Conservation (phyloP, 2,888 invertebrate genomes). For the Troglohyphantes excavatus region DNA sequence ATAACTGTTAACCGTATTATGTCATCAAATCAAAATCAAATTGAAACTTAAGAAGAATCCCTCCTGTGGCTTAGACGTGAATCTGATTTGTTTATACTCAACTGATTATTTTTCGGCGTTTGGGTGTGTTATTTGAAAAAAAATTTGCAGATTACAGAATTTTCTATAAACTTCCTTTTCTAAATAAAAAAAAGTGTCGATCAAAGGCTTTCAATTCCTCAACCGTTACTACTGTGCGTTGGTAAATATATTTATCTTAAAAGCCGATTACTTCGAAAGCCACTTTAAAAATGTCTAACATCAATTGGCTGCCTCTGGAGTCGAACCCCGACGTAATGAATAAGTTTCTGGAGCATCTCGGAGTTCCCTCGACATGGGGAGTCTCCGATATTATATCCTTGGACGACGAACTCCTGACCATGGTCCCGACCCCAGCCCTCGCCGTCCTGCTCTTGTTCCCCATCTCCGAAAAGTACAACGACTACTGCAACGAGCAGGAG, state of each 20-base stretch:
- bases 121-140: no score
- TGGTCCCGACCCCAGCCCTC: conserved; percentile 92
- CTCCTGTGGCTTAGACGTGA: no score
- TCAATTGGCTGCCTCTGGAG: conserved; percentile 51
- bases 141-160: no score
- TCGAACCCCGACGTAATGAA: conserved; percentile 55
- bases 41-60: no score
- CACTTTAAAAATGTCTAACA: conserved; percentile 19
- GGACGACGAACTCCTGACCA: conserved; percentile 92
- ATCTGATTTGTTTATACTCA: no score
- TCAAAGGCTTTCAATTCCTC: background rate
- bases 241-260: background rate
- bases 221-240: background rate
- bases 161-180: no score
- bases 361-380: conserved; percentile 87
- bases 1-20: no score
- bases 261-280: background rate
- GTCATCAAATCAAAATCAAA: no score
- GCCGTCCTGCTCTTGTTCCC: conserved; percentile 95
- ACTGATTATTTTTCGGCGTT: no score
- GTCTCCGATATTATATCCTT: conserved; percentile 95
- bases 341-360: conserved; percentile 69
- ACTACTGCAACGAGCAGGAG: conserved; percentile 44
- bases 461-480: conserved; percentile 80
- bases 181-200: no score